Base-by-base conservation (phyloP, 1,140 invertebrate species). In the Hycleus cichorii region DNA sequence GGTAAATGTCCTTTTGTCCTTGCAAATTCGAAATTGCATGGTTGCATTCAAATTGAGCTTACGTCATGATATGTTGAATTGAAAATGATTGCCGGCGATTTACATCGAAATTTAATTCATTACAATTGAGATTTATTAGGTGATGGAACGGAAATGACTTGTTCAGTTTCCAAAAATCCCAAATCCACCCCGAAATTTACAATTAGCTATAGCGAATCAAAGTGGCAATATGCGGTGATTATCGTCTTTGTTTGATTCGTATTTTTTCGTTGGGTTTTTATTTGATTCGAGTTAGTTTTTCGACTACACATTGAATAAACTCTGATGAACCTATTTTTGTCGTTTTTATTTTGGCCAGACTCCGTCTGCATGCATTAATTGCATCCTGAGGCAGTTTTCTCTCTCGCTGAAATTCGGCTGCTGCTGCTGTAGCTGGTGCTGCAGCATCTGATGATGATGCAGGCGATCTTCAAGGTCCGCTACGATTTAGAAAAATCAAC, bases 301-400 rank as follows among this genome's bases (percentile, higher is more conserved):
- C 32, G 32, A 32, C 32, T 32, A 32, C 7, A 32, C 32, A 32
- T 32, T 57, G 50, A 60, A 60, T 62, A 62, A 62, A 62, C 60
- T 59, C 60, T 58, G 62, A 66, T 66, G 64, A 66, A 64, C 62
- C 51, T 60, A 64, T 66, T 66, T 66, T 57, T 25, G 52, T 51
- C 57, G 39, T 57, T 66, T 66, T 66, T 61, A 57, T 60, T 66
- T 58, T 59, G 59, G 54, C 62, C 62, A 63, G 61, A 66, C 64
- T 57, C 49, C 42, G 64, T 66, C 64, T 66, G 64, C 62, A 64
- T 66, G 64, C 59, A 66, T 66, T 66, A 66, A 66, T 66, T 66
- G 64, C 64, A 64, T 62, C 62, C 64, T 59, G 51, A 48, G 61
- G 64, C 60, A 58, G 55, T 65, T 32, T 7, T 32, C 7, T 32